Evolutionary conservation across 2,888 invertebrate species (phyloP), one percentile per base, ranked within the genome.

Genomic region (Dynastes grantii): DNA sequence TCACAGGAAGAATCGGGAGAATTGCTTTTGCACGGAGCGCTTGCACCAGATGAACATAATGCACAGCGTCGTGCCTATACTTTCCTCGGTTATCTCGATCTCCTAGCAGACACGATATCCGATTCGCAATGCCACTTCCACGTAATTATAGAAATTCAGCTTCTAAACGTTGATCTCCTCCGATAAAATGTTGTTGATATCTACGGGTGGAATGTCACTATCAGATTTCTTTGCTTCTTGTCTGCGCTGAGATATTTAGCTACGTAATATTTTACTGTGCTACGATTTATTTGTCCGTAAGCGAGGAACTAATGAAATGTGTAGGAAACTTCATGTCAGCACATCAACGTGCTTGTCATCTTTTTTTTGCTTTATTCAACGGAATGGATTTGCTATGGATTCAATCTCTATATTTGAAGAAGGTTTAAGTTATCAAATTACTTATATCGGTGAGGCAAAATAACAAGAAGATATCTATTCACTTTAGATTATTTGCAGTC

Each of bases 81-180:
- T 64, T 73, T 61, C 51, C 71, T 49, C 64, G 55, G 73, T 71
- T 78, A 78, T 78, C 78, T 78, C 61, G 78, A 78, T 78, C 78
- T 78, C 78, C 13, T 49, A 61, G 27, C 27, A 61, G 27, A 55
- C 61, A 81, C 81, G 81, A 81, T 80, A 79, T 80, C 79, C 79
- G 80, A 79, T 79, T 78, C 82, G 77, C 79, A 80, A 79, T 81
- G 79, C 80, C 80, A 82, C 80, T 81, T 82, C 79, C 80, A 79
- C 79, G 81, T 82, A 82, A 82, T 82, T 80, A 81, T 80, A 82
- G 82, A 82, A 81, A 81, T 82, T 80, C 82, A 78, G 77, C 79
- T 77, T 75, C 77, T 77, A 79, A 79, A 80, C 79, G 71, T 68
- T 79, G 80, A 81, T 81, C 79, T 81, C 75, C 77, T 77, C 65